Evolutionary conservation across 1,140 invertebrate species (phyloP), one percentile per base, ranked within the genome.

Genomic region (Pinna nobilis): DNA sequence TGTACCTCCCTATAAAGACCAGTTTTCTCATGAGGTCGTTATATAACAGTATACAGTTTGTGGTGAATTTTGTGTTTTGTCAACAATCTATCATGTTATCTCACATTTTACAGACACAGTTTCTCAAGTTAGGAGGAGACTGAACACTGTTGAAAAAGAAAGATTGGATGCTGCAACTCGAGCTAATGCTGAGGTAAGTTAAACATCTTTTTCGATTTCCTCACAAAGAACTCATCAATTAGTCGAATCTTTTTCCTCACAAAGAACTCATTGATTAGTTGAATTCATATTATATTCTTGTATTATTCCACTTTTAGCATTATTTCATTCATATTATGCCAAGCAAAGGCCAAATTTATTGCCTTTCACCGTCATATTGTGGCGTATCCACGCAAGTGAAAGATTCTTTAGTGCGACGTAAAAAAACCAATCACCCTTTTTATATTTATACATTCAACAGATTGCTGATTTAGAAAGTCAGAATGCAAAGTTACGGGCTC

Each of bases 91-190:
- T 28, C 25, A 49, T 39, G n/a, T n/a, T n/a, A 47, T 47, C 23
- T 70, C 66, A 64, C 49, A 15, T 66, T 25, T 67, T 74, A 25
- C 57, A 84, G 83, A 84, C 30, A 77, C 76, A 15, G 76, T 82
- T 9, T 61, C 53, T 39, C 79, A 84, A 49, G 47, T 85, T 25
- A 77, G 81, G 49, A 79, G 78, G 37, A 78, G 76, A 68, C 55
- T 83, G 18, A 86, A 83, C 65, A 69, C 59, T 39, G 76, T 76
- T 32, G 84, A 85, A 51, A 82, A 80, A 50, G 84, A 86, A 76
- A 77, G 81, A 60, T 69, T 86, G 11, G 82, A 85, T 57, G 57
- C 70, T 39, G 70, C 79, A 33, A 78, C 76, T 35, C 73, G 67
- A 51, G 49, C 61, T n/a, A 86, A 85, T 77, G 49, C 76, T 44